Evolutionary conservation across 2,888 invertebrate species (phyloP), one percentile per base, ranked within the genome.

Genomic region (Ochropacha duplaris): DNA sequence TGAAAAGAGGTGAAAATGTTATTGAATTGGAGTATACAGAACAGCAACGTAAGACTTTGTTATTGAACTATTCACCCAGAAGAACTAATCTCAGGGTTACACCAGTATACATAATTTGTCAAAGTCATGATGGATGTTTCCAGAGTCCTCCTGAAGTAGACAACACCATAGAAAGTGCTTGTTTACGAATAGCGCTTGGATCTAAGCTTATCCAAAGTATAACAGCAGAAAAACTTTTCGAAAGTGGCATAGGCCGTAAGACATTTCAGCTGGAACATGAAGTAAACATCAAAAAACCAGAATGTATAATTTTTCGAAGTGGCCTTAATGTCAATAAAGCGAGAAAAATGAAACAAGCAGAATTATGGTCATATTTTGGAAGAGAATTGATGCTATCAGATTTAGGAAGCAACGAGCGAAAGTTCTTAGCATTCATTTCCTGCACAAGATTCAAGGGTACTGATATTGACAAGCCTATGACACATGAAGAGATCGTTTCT

Each of bases 341-440:
- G 0, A 94, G 95, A 65, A 92, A 94, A 68, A 95, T 97, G 94
- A 94, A 94, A 68, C 96, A 97, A 77, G 94, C 96, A 54, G 96
- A 97, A 66, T 86, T 99, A 54, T 99, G 98, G 98, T 94, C 95
- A 69, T 90, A 95, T 79, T 95, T 98, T 82, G 98, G 97, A 1
- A 94, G 96, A 66, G 98, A 98, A 87, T 90, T 99, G 50, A 96
- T 98, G 94, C 94, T 95, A 57, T 96, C 95, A 0, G 86, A 93
- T 49, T 78, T 95, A 55, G 95, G 94, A 54, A 94, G 93, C 69
- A 93, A 94, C 64, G 94, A 95, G 68, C 94, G 96, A 67, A 99
- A 99, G 85, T 98, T 97, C 91, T 93, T 98, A 58, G 98, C 96
- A 0, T 98, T 99, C 79, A 93, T 98, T 67, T 97, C 97, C 0